Conservation (phyloP, 2,888 invertebrate species). For the Ichneumoninae sp. region DNA sequence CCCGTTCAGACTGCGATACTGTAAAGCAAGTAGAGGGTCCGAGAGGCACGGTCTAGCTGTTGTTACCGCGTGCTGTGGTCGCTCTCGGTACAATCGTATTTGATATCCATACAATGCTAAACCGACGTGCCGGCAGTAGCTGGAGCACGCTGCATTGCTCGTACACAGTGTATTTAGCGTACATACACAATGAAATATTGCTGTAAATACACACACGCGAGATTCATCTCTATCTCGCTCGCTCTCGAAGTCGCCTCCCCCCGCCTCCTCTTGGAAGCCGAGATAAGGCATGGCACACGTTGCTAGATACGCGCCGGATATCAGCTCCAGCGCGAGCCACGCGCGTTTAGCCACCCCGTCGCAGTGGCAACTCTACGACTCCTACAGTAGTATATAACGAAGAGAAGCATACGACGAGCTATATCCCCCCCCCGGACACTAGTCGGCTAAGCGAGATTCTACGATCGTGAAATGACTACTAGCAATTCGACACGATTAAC, state of each 20-base stretch:
- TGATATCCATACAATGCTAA: constrained; percentile 79
- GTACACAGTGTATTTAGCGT: constrained; percentile 35
- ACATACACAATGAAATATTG: constrained; percentile 19
- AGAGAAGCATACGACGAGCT: constrained; percentile 6
- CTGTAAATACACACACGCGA: constrained; percentile 21
- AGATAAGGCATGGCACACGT: constrained; percentile 83
- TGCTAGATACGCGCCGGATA: constrained; percentile 83
- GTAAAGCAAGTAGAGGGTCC: constrained; percentile 14
- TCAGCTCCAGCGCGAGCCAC: constrained; percentile 68
- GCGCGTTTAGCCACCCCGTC: constrained; percentile 58
- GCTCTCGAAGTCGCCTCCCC: constrained; percentile 48
- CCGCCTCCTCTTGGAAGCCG: constrained; percentile 41
- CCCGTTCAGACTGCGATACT: constrained; percentile 40
- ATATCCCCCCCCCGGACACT: neutral
- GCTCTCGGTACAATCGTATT: constrained; percentile 58
- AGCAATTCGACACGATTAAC: constrained; percentile 61
- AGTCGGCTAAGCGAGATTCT: constrained; percentile 31
- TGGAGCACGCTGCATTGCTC: constrained; percentile 34
- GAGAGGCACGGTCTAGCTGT: constrained; percentile 34
- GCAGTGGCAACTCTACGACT: constrained; percentile 59
- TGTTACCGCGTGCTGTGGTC: constrained; percentile 35
- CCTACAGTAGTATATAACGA: constrained; percentile 14
- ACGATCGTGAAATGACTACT: constrained; percentile 52
- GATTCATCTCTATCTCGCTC: constrained; percentile 50
- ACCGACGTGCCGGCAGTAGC: constrained; percentile 54